Conservation (phyloP, 2,888 invertebrate genomes). For the Thecophora atra region DNA sequence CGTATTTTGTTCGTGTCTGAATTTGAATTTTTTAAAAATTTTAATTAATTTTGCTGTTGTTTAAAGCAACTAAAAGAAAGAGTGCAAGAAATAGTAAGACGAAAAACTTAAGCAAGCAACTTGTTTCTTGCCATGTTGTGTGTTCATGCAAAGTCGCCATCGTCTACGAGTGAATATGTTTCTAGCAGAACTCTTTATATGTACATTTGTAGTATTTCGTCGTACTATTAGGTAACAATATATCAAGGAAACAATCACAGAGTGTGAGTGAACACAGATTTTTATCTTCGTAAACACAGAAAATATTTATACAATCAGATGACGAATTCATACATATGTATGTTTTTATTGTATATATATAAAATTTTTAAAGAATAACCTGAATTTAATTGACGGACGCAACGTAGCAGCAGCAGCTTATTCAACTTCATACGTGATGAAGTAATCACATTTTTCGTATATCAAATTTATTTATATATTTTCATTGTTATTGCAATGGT, state of each 20-base stretch:
- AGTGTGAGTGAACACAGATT: too few species aligned
- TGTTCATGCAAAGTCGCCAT: too few species aligned
- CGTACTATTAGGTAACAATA: too few species aligned
- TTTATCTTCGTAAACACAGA: too few species aligned
- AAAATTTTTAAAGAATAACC: too few species aligned
- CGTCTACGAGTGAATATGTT: neutral
- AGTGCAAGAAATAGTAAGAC: neutral
- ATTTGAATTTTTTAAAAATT: too few species aligned
- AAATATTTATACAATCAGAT: too few species aligned
- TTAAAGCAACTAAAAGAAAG: neutral
- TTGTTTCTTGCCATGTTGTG: conserved; percentile 29
- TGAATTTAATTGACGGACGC: too few species aligned
- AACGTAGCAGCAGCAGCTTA: neutral
- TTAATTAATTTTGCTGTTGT: too few species aligned
- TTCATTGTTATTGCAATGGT: neutral
- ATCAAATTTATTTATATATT: neutral
- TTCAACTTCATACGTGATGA: neutral
- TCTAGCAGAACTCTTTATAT: conserved; percentile 5
- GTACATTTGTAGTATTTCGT: neutral
- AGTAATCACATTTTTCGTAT: conserved; percentile 1
- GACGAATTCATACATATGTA: too few species aligned
- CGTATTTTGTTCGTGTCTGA: too few species aligned
- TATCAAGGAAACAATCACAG: too few species aligned
- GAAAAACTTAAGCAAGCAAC: conserved; percentile 31
- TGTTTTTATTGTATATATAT: neutral